Evolutionary conservation across 1,140 invertebrate genomes (phyloP).

Genomic region (Triops longicaudatus): DNA sequence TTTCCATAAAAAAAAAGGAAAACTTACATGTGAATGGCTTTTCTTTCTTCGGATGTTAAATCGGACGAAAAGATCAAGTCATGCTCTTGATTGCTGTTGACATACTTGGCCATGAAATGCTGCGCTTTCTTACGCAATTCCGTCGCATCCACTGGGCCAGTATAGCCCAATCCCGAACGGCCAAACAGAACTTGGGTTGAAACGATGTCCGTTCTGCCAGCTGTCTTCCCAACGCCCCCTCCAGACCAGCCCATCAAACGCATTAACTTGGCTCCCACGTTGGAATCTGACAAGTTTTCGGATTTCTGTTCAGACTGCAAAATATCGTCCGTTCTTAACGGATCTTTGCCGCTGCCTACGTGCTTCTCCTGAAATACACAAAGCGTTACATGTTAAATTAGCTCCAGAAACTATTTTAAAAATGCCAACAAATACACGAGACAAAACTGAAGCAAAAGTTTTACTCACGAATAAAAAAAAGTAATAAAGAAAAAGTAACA

Average conservation of each 20-base stretch:
- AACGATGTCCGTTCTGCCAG: background rate
- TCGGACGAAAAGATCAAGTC: slow-evolving; percentile 11
- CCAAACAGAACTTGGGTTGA: background rate
- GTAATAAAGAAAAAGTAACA: too few relatives aligned
- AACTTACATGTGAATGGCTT: slow-evolving; percentile 5
- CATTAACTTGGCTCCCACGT: background rate
- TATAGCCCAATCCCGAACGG: background rate
- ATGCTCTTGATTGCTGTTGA: slow-evolving; percentile 15
- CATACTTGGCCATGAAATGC: slow-evolving; percentile 11
- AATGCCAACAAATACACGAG: too few relatives aligned
- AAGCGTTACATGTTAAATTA: too few relatives aligned
- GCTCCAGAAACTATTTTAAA: too few relatives aligned
- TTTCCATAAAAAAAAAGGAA: background rate
- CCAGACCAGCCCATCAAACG: slow-evolving; percentile 2
- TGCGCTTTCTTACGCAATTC: slow-evolving; percentile 1
- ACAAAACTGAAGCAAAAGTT: too few relatives aligned
- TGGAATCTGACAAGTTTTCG: background rate
- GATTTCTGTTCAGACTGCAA: background rate
- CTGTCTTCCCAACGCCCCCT: background rate
- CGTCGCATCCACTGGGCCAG: background rate
- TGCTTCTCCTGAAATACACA: background rate
- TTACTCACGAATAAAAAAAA: too few relatives aligned
- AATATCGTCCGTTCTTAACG: background rate
- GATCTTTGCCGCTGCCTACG: background rate
- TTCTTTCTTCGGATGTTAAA: background rate